Evolutionary conservation across 2,888 invertebrate genomes (phyloP).

Genomic region (Kuschelorhynchus macadamiae): DNA sequence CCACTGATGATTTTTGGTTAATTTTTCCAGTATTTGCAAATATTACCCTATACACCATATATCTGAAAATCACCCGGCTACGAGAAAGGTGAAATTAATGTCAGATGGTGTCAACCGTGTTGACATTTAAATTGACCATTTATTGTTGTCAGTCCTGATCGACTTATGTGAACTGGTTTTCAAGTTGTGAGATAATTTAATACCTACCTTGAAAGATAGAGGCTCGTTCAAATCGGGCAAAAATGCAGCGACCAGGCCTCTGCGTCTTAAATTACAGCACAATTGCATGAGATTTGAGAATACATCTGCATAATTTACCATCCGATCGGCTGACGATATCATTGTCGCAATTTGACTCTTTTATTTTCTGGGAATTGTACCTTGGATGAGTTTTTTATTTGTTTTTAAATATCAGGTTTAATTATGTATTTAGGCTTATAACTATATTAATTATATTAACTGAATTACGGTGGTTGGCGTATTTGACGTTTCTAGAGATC

Average conservation of each 20-base stretch:
- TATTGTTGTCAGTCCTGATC: slow-evolving; percentile 60
- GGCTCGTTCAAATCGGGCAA: slow-evolving; percentile 64
- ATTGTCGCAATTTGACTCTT: slow-evolving; percentile 61
- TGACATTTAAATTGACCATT: slow-evolving; percentile 51
- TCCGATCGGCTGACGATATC: slow-evolving; percentile 65
- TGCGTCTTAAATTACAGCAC: slow-evolving; percentile 68
- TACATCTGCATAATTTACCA: slow-evolving; percentile 68
- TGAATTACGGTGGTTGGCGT: too few species aligned
- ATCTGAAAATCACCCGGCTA: too few species aligned
- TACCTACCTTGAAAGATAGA: slow-evolving; percentile 56
- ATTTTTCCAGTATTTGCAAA: too few species aligned
- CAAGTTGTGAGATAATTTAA: slow-evolving; percentile 65
- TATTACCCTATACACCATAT: too few species aligned
- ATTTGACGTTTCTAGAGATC: too few species aligned
- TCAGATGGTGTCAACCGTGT: slow-evolving; percentile 35
- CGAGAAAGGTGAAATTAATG: too few species aligned
- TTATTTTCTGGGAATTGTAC: slow-evolving; percentile 40
- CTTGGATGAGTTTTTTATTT: slow-evolving; percentile 8
- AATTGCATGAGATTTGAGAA: slow-evolving; percentile 69
- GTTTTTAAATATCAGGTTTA: neutral
- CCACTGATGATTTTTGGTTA: too few species aligned
- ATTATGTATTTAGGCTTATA: too few species aligned
- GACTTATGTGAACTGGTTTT: slow-evolving; percentile 64
- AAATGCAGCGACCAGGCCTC: slow-evolving; percentile 65
- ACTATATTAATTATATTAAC: too few species aligned